These are phyloP conservation scores for Heptranchias perlo DNA, from an alignment of 2,113 vertebrate species.

Conservation along the genomic window DNA sequence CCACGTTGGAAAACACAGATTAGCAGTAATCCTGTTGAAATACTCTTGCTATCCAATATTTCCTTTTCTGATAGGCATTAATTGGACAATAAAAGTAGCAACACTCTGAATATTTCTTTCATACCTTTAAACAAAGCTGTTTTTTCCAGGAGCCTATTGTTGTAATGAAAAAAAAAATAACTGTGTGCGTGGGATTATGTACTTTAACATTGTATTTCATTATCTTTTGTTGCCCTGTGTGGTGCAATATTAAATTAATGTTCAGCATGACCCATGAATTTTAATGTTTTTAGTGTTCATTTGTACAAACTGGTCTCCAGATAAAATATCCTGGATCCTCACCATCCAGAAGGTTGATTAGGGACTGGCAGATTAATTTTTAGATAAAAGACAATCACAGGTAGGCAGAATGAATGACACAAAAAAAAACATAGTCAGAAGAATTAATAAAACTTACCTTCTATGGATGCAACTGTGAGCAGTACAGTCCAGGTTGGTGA, in stretches of 20 bases:
- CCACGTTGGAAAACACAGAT: background rate
- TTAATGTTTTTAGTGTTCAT: background rate
- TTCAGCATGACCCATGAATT: background rate
- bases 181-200: background rate
- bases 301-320: background rate
- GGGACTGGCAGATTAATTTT: background rate
- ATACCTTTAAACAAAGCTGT: background rate
- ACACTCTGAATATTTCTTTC: background rate
- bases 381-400: background rate
- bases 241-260: background rate
- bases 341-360: background rate
- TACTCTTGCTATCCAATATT: background rate
- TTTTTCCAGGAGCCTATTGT: background rate
- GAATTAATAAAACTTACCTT: background rate
- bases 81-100: background rate
- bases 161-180: background rate
- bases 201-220: background rate
- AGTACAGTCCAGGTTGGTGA: background rate
- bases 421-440: background rate
- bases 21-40: background rate
- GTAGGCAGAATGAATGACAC: background rate
- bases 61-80: background rate
- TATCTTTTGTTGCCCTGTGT: background rate
- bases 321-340: background rate
- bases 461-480: background rate